Evolutionary conservation across 2,888 invertebrate species (phyloP).

Genomic region (Pherbina coryleti): DNA sequence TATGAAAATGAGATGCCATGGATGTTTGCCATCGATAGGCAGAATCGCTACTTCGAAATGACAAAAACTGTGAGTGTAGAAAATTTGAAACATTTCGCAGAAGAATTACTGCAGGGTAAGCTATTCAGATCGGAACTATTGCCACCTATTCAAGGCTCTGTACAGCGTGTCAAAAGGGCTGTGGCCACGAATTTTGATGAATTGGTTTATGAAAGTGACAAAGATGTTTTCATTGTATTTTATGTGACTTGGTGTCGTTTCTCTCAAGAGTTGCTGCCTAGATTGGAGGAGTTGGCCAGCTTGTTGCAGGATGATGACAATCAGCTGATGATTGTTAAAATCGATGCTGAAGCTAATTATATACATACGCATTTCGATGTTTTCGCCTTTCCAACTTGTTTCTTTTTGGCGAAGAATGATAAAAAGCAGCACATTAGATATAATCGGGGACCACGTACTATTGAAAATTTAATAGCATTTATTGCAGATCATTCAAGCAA

Average conservation of each 20-base stretch:
- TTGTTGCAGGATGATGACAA: background rate
- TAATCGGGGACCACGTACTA: background rate
- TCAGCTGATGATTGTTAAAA: background rate
- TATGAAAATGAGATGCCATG: background rate
- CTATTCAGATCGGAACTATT: slow-evolving; percentile 2
- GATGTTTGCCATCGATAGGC: background rate
- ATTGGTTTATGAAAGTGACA: background rate
- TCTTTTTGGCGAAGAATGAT: background rate
- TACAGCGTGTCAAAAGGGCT: background rate
- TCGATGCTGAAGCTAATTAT: background rate
- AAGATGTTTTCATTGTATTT: slow-evolving; percentile 9
- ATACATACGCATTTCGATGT: background rate
- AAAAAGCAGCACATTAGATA: background rate
- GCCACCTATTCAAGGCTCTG: background rate
- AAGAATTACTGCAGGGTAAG: background rate
- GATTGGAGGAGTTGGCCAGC: background rate
- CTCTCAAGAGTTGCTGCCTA: background rate
- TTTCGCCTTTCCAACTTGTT: background rate
- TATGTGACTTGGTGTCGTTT: slow-evolving; percentile 7
- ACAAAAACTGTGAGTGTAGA: background rate
- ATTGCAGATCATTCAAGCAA: background rate
- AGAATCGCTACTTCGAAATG: background rate
- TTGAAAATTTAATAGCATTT: background rate
- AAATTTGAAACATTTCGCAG: background rate
- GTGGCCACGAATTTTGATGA: background rate